Evolutionary conservation across 2,888 invertebrate species (phyloP), one percentile per base, ranked within the genome.

Genomic region (Helobdella robusta): DNA sequence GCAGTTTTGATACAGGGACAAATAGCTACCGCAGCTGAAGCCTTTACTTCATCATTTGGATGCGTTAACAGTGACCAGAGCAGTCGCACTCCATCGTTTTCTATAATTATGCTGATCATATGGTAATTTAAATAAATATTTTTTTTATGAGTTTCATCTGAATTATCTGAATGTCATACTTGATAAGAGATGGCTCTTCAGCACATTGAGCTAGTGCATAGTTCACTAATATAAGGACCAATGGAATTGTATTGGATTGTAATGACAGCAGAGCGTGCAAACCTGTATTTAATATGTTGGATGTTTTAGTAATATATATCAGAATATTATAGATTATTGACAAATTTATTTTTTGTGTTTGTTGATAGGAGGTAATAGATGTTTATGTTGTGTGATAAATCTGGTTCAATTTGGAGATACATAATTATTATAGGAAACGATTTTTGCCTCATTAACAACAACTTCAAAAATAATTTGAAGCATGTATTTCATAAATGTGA

Each of bases 61-160:
- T 92, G 91, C 77, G 93, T 94, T 6, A 94, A 82, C 40, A 94
- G 81, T 0, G 93, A 94, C 94, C 94, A 95, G 56, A 93, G 84
- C 25, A 94, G 82, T 64, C 94, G 83, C 0, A 93, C 89, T 0
- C 92, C 94, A 76, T 95, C 94, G 2, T 44, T 50, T 18, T 62
- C 62, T 25, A 62, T 62, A 18, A 62, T 62, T 28, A 32, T 62
- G 34, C 62, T 62, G 34, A 23, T 8, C 11, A n/a, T n/a, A n/a
- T n/a, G n/a, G n/a, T n/a, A n/a, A n/a, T n/a, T n/a, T n/a, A n/a
- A n/a, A n/a, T 28, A 1, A 56, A 25, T 56, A 30, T 56, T 25
- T 4, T 30, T 30, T 56, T 56, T 5, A 56, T 30, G 28, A 56
- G 32, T 30, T 56, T 6, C 32, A 8, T 30, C 8, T n/a, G 28